A percentile compares a stretch with the other conserved stretches of the same genome.
Conservation (phyloP, 2,113 vertebrate genomes). For the Panthera leo region DNA sequence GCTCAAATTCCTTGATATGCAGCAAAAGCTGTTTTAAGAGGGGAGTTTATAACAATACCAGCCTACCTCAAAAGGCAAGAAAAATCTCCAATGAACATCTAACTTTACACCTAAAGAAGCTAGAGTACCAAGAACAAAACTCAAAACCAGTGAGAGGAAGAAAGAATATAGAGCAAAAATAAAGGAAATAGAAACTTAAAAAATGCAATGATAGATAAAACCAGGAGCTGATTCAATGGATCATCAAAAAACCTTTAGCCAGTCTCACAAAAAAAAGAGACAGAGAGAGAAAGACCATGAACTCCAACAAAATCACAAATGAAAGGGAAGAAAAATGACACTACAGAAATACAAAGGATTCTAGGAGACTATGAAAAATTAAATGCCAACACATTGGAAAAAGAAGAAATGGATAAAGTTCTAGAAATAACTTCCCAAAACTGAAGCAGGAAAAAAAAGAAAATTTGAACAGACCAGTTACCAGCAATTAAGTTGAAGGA, state of each 20-base stretch:
- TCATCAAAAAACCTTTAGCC: not conserved
- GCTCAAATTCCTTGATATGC: not conserved
- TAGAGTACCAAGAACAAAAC: not conserved
- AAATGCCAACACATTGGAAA: not conserved
- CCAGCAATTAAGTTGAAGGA: not conserved
- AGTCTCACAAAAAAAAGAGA: not conserved
- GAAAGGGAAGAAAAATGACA: not conserved
- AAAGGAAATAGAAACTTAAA: not conserved
- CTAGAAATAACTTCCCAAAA: not conserved
- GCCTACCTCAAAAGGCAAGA: not conserved
- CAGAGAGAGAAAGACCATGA: not conserved
- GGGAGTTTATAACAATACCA: not conserved
- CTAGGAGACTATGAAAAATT: not conserved
- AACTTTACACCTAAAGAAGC: not conserved
- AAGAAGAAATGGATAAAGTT: not conserved
- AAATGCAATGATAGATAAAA: not conserved
- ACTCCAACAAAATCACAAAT: not conserved
- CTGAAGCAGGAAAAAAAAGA: not conserved
- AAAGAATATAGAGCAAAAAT: not conserved
- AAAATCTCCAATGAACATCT: not conserved
- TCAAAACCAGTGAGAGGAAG: not conserved
- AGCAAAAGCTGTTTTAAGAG: not conserved
- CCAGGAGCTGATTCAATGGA: not conserved
- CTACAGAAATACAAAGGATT: not conserved
- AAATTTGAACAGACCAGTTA: not conserved